phyloP scores from a whole-genome alignment of 2,113 vertebrate species.

The Anarrhichthys ocellatus region DNA sequence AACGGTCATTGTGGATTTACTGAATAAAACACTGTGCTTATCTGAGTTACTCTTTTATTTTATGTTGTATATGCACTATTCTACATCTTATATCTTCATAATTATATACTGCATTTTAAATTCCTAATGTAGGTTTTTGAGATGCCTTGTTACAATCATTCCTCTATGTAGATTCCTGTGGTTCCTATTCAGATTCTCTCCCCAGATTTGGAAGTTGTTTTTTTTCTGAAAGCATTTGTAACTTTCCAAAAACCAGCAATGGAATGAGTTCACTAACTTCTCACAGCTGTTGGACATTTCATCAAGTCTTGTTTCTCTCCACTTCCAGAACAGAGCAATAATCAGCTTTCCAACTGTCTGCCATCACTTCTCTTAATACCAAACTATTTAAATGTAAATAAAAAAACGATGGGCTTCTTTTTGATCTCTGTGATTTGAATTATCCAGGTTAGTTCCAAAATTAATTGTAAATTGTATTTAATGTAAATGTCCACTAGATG shows the following conservation, averaged over 20 bases:
- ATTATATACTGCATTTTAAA: neutral
- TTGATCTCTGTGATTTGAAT: neutral
- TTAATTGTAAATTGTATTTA: neutral
- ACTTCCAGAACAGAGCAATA: neutral
- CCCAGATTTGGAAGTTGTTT: neutral
- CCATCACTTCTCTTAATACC: neutral
- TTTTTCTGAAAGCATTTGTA: neutral
- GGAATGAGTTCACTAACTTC: neutral
- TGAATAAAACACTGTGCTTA: neutral
- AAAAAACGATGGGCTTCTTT: neutral
- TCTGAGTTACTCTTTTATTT: neutral
- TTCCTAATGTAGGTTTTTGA: neutral
- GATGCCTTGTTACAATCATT: neutral
- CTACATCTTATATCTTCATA: too few relatives aligned
- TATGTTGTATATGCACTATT: neutral
- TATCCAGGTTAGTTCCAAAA: neutral
- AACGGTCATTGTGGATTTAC: neutral
- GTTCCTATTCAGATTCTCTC: neutral
- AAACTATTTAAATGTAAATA: neutral
- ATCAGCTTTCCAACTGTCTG: neutral
- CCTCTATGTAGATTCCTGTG: neutral
- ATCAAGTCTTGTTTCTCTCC: neutral
- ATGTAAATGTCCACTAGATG: slow-evolving; percentile 39
- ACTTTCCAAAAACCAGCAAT: neutral
- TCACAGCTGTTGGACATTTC: neutral